Base-by-base conservation (phyloP, 2,888 invertebrate species). In the Furcula furcula region DNA sequence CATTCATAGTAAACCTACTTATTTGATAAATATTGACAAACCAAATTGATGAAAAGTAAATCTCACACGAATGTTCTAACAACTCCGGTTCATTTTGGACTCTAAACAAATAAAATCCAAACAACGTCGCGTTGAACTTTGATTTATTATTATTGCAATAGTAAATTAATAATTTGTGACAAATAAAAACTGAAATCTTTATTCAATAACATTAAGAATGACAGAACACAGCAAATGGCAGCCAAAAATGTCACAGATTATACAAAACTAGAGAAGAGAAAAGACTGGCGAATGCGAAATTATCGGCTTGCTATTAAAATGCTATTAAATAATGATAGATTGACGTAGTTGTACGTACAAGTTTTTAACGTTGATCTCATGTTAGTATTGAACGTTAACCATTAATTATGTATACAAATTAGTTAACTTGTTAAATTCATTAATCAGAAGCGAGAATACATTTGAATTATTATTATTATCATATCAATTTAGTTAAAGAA, bases 191-290 rank as follows among this genome's bases (percentile, higher is more conserved):
- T 49, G 18, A 68, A 68, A 60, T 50, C 49, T 65, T 61, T 66
- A 66, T 74, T 80, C 76, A 85, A 82, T 82, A 87, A 88, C 84
- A 88, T 82, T 25, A 80, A 81, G 81, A 76, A 50, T 59, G 71
- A 78, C 76, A 83, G 81, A 75, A 73, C 58, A 69, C 65, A 76
- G 80, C 80, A 86, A 83, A 83, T 80, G 79, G 76, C 73, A 77
- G 73, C 71, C 65, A 68, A 57, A 55, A 53, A 9, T 11, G 4
- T 27, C 40, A 55, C 55, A 67, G 63, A 54, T 19, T 34, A 42
- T 16, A 38, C 37, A 40, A 18, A 29, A 10, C 10, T 37, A 35
- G 44, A 35, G 39, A n/a, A n/a, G n/a, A n/a, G n/a, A n/a, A n/a
- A n/a, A n/a, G n/a, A n/a, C n/a, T n/a, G n/a, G n/a, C n/a, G n/a